Conservation (phyloP, 2,888 invertebrate genomes). For the Latrodectus hesperus region DNA sequence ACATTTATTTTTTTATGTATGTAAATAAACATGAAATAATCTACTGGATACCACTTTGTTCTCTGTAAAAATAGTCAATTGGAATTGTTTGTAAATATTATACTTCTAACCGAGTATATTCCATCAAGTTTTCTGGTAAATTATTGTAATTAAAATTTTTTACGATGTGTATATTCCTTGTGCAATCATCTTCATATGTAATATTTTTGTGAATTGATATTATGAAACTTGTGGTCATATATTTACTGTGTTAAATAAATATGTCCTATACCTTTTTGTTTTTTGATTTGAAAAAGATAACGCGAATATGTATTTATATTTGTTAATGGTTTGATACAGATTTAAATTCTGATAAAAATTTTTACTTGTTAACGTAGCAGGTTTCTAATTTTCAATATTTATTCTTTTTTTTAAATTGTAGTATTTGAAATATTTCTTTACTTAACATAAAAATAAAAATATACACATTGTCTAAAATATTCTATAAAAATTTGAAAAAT, state of each 20-base stretch:
- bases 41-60: slow-evolving; percentile 44
- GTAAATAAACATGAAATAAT: not conserved
- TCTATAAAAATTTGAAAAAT: too few relatives aligned
- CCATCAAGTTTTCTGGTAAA: slow-evolving; percentile 4
- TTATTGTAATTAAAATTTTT: slow-evolving; percentile 20
- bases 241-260: slow-evolving; percentile 39
- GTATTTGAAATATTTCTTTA: too few relatives aligned
- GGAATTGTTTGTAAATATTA: not conserved
- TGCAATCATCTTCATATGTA: slow-evolving; percentile 3
- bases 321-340: too few relatives aligned
- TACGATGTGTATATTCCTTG: slow-evolving; percentile 29
- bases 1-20: too few relatives aligned
- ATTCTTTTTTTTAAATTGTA: too few relatives aligned
- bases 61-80: slow-evolving; percentile 11
- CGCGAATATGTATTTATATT: too few relatives aligned
- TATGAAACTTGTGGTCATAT: slow-evolving; percentile 14
- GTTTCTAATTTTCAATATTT: too few relatives aligned
- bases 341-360: too few relatives aligned
- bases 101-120: slow-evolving; percentile 14
- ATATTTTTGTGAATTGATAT: slow-evolving; percentile 50
- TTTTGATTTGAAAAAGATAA: too few relatives aligned
- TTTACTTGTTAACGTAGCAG: too few relatives aligned
- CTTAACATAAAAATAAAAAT: too few relatives aligned
- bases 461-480: too few relatives aligned
- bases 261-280: not conserved